phyloP scores from a whole-genome alignment of 2,113 vertebrate species.

The Rhinolophus sinicus region DNA sequence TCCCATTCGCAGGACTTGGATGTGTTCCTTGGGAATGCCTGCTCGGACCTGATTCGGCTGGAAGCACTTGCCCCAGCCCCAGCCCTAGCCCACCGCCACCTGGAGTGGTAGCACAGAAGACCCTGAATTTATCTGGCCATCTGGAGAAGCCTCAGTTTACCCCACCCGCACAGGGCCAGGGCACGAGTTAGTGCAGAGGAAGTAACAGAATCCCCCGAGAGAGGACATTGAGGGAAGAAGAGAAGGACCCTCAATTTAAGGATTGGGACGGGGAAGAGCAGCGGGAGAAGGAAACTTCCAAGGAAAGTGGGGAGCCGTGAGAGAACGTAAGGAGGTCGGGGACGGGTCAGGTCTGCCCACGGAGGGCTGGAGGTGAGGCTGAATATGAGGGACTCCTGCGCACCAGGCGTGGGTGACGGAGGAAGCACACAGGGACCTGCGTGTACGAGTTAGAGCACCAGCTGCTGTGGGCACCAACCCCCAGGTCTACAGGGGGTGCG shows the following conservation, averaged over 20 bases:
- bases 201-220: background rate
- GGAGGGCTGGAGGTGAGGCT: fast-evolving
- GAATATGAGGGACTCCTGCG: background rate
- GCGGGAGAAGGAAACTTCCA: background rate
- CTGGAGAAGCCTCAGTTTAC: background rate
- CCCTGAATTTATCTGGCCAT: background rate
- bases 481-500: background rate
- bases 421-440: fast-evolving
- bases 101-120: background rate
- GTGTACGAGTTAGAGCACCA: background rate
- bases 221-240: fast-evolving
- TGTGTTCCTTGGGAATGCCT: background rate
- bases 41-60: background rate
- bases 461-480: background rate
- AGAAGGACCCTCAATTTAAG: background rate
- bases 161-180: background rate
- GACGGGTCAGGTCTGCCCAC: background rate
- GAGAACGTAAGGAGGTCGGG: background rate
- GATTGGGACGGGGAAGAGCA: background rate
- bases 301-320: background rate
- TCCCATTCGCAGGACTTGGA: background rate
- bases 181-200: fast-evolving
- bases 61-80: background rate
- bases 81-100: too few species aligned
- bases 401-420: background rate